Base-by-base conservation (phyloP, 2,113 vertebrate genomes). In the Atractosteus spatula region DNA sequence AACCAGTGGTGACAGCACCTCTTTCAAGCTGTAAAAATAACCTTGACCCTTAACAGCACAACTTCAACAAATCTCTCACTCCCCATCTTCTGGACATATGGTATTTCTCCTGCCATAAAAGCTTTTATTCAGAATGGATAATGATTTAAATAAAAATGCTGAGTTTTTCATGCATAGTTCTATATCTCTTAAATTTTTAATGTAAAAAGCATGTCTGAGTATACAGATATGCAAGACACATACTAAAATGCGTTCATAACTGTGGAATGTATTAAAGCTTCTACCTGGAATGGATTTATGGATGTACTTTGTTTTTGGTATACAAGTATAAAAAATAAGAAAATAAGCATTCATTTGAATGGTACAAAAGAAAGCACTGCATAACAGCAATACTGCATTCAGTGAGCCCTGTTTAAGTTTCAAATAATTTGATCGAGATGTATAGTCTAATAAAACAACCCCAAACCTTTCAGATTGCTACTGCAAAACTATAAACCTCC, bases 191-290 rank as follows among this genome's bases (percentile, higher is more conserved):
- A 84, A 85, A 84, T 86, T 80, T 83, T 83, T 79, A 76, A 74
- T 79, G 78, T 82, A 87, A 89, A 90, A 91, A 88, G 85, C 84
- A 84, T 84, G 73, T 80, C 76, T 77, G 86, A 82, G 77, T 88
- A 89, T 83, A 91, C 82, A 90, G 80, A 83, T 89, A 84, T 85
- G 82, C 64, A 85, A 86, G 85, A 81, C 84, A 88, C 85, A 87
- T 84, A 89, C 87, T 87, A 86, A 85, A 88, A 89, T 85, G 88
- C 91, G 88, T 88, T 85, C 82, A 67, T 80, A 74, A 82, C 82
- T 83, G 70, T 44, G 72, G 80, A 85, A 76, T 88, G 87, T 84
- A 73, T 79, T 78, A 51, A 78, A 83, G 79, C 70, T 82, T 75
- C 73, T 77, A 86, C 76, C 80, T 87, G 84, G 79, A 82, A 86